Base-by-base conservation (phyloP, 2,888 invertebrate genomes). In the Carterocephalus palaemon region DNA sequence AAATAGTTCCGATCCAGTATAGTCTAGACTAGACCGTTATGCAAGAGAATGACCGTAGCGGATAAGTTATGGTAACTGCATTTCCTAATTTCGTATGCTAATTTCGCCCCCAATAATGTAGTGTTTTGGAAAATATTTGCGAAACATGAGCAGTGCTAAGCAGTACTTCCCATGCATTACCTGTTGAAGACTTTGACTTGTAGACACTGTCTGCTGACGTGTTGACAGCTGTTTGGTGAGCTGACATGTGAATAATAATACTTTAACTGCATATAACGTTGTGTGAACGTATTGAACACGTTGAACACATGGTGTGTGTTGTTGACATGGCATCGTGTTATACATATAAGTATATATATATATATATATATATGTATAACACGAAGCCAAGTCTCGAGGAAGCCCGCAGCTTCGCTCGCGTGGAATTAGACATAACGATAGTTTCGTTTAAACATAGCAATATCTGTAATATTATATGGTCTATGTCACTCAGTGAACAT, bases 1-100 rank as follows among this genome's bases (percentile, higher is more conserved):
- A 38, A 52, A 32, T 46, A 22, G 49, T 53, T 61, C 53, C 56
- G 54, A 49, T 56, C 54, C 52, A 62, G 64, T n/a, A 64, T 65
- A 68, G 46, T 62, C 54, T 60, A 71, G 49, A 50, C 43, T n/a
- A n/a, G n/a, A n/a, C n/a, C n/a, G 19, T 43, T 46, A 31, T 16
- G 42, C 28, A 51, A 52, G 37, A 41, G 4, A 45, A 37, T 53
- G 49, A 39, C 42, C 12, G 29, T 20, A 38, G n/a, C n/a, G n/a
- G n/a, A 28, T 9, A 29, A 2, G 12, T 28, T 6, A 20, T 9
- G 19, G 4, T 10, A 1, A 29, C n/a, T 38, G 38, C 28, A 29
- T 38, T 28, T 38, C 20, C 28, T 28, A 10, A 38, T n/a, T 38
- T 20, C 8, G 13, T 13, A 38, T 38, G 38, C 28, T 38, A 38